Base-by-base conservation (phyloP, 2,797 vertebrate species). In the Lophura swinhoii region DNA sequence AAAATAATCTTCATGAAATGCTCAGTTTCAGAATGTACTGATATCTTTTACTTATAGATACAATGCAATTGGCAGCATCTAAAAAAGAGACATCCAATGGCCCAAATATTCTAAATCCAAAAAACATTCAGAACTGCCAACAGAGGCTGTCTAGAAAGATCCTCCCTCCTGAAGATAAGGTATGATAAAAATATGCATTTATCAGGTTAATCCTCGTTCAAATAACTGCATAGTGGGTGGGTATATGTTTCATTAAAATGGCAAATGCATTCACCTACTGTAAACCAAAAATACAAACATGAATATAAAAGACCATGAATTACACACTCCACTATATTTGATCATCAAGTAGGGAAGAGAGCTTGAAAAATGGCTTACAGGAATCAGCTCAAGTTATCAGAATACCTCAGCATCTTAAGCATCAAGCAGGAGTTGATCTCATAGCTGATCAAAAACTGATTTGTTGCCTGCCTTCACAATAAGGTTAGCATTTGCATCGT, bases 261-360 rank as follows among this genome's bases (percentile, higher is more conserved):
- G 49, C 37, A 95, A 93, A 89, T 62, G n/a, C 43, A 55, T 94
- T 94, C 2, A 17, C 93, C 78, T 91, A 87, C 86, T 2, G 2
- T 72, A 85, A 88, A 90, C 69, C 76, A 90, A 90, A 96, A 96
- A 82, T 94, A 90, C 20, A 87, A 95, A 87, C 72, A 69, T 94
- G 90, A 93, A 91, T 94, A 88, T 80, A 82, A 90, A 96, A 93
- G 77, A 62, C 75, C 75, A 71, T 83, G 84, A 94, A 94, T 95
- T 94, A 95, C 88, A 67, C 64, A 77, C 62, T 88, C 56, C 69
- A 26, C 75, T 91, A 39, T 63, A 88, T 84, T 94, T 95, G 84
- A 94, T 91, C 75, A 90, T 74, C 81, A 74, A 15, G 44, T 20
- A 63, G 18, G 81, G 51, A 93, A 75, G 33, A 77, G 41, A 93